Base-by-base conservation (phyloP, 2,113 vertebrate species). In the Beaufortia kweichowensis region DNA sequence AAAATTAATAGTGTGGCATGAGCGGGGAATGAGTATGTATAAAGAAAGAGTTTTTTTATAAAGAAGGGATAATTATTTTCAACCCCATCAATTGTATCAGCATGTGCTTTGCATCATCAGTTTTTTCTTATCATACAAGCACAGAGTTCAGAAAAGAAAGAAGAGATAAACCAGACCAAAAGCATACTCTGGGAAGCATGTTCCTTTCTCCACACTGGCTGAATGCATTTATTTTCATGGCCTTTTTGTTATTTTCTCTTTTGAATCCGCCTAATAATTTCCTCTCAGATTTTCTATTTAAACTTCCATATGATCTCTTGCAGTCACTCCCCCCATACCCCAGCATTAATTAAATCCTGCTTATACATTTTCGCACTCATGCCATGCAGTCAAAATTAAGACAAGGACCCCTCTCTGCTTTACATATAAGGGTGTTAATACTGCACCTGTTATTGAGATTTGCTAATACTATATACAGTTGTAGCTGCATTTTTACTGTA, bases 391-490 rank as follows among this genome's bases (percentile, higher is more conserved):
- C 55, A 60, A 76, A 76, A 80, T 70, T 14, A 76, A 76, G 76
- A 70, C 29, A 23, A 56, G n/a, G 12, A 24, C 64, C 43, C 64
- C 55, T 67, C 9, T 2, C 21, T 41, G 71, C 17, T 46, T 26
- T 56, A 31, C 48, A 23, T 55, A 59, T 75, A 29, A 74, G 39
- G 65, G 71, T 80, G 78, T 76, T 80, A 80, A 63, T 69, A 23
- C 69, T 63, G 26, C 46, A 80, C 57, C 64, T 80, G 78, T 62
- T 31, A 33, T 71, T 41, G 48, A 15, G 39, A 59, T 29, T 75
- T 61, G 15, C 24, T 39, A 12, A 65, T 29, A 66, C 28, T 26
- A 33, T 74, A n/a, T n/a, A n/a, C n/a, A n/a, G n/a, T n/a, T n/a
- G n/a, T n/a, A n/a, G n/a, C n/a, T n/a, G n/a, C n/a, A n/a, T n/a